Percentiles rank a stretch among this genome's conserved stretches.
Evolutionary conservation across 2,797 vertebrate genomes (phyloP).

Genomic region (Tamandua tetradactyla): DNA sequence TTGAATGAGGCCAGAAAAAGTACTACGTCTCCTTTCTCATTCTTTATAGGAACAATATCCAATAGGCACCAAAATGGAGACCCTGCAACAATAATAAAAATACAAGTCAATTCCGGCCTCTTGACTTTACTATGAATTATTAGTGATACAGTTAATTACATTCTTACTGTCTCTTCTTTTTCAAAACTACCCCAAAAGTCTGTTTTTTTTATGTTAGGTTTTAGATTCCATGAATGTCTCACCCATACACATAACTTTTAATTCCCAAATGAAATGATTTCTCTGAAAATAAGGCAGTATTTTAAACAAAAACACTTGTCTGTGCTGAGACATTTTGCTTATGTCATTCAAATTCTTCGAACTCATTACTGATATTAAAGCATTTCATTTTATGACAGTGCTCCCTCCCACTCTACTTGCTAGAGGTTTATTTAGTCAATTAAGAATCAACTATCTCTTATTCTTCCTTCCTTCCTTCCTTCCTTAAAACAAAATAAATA

Average conservation of each 20-base stretch:
- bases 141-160: background rate
- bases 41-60: conserved; percentile 99
- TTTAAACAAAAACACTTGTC: conserved; percentile 80
- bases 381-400: conserved; percentile 51
- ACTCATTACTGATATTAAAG: conserved; percentile 56
- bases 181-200: background rate
- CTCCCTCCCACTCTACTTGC: conserved; percentile 26
- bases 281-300: conserved; percentile 74
- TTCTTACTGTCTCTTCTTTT: background rate
- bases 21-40: conserved; percentile 98
- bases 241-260: conserved; percentile 71
- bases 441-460: no score
- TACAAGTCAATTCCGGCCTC: conserved; percentile 66
- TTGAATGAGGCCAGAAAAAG: conserved; percentile 98
- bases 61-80: conserved; percentile 97
- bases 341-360: conserved; percentile 76
- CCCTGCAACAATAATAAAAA: conserved; percentile 85
- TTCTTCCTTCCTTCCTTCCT: no score
- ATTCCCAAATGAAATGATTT: conserved; percentile 68
- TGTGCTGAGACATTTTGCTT: conserved; percentile 79
- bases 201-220: conserved; percentile 78
- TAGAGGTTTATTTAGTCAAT: background rate
- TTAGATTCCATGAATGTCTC: conserved; percentile 79
- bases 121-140: background rate
- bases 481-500: background rate